These are phyloP conservation scores for Bombus superbus DNA, from an alignment of 1,140 invertebrate genomes.

Conservation along the genomic window DNA sequence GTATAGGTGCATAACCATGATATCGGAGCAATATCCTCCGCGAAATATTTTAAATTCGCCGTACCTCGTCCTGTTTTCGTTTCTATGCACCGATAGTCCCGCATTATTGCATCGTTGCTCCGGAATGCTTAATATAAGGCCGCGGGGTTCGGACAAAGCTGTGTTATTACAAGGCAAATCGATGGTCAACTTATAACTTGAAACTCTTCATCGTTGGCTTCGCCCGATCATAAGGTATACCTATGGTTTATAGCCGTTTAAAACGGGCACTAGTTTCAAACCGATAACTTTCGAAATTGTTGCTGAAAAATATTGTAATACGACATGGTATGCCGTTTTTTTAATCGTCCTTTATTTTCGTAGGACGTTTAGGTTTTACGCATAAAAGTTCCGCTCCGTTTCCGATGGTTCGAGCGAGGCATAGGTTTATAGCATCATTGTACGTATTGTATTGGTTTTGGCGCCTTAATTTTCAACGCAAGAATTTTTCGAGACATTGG, in stretches of 20 bases:
- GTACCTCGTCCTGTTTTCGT: constrained; percentile 70
- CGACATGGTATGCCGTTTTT: background rate
- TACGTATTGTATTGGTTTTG: background rate
- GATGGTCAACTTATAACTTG: constrained; percentile 73
- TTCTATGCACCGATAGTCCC: constrained; percentile 77
- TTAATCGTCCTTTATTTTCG: background rate
- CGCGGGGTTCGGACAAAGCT: constrained; percentile 72
- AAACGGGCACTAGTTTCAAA: background rate
- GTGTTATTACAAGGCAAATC: constrained; percentile 74
- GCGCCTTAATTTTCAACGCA: background rate
- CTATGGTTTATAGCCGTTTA: constrained; percentile 33
- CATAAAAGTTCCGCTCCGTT: background rate
- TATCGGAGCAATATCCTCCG: constrained; percentile 72
- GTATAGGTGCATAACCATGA: constrained; percentile 51
- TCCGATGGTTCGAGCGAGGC: too few species aligned
- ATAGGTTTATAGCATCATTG: background rate
- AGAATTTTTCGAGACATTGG: background rate
- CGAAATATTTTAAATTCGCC: constrained; percentile 77
- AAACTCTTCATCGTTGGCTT: constrained; percentile 67
- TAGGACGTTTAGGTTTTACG: background rate
- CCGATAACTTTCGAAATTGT: constrained; percentile 16
- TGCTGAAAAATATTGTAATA: background rate
- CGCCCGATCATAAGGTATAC: constrained; percentile 47
- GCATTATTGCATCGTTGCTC: constrained; percentile 76
- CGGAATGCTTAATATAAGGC: constrained; percentile 81